Base-by-base conservation (phyloP, 2,113 vertebrate genomes). In the Boleophthalmus pectinirostris region DNA sequence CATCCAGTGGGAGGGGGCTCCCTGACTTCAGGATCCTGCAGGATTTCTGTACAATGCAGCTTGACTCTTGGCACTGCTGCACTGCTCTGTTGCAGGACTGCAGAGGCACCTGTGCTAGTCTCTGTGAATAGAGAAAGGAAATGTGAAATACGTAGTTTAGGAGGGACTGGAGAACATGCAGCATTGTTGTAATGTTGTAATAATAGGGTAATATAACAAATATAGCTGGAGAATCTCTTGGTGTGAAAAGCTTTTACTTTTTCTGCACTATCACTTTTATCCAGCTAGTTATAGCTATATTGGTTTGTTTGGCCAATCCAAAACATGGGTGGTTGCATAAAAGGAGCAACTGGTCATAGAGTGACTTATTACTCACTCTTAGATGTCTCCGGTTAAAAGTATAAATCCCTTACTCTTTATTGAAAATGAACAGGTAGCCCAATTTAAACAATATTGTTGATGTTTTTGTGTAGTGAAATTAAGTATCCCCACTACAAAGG, bases 101-200 rank as follows among this genome's bases (percentile, higher is more conserved):
- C n/a, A 86, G 64, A 70, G 73, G 66, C 80, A 87, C 82, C 68
- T 78, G 81, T 54, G 83, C 77, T 51, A 24, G 15, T 29, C 18
- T 21, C 80, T 49, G 46, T 24, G 29, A 66, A 16, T 13, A 24
- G 15, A 21, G 60, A 45, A 9, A 47, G 75, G 7, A 66, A 66
- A 47, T 13, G 18, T 20, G 18, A n/a, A 20, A 38, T 29, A 29
- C 29, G n/a, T 33, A 38, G 18, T n/a, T 11, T 3, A 21, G 33
- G 20, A 43, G 6, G 15, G n/a, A 25, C 12, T 58, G 23, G 14
- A 58, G 56, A 58, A 58, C 24, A 58, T 25, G 13, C 12, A 15
- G 23, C 51, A 54, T 21, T 54, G 51, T n/a, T 54, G 29, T 54
- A 54, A 54, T 54, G 8, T 21, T n/a, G 8, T 7, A 18, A 18